These are phyloP conservation scores for Ischnura elegans DNA, from an alignment of 2,888 invertebrate species.

Conservation along the genomic window DNA sequence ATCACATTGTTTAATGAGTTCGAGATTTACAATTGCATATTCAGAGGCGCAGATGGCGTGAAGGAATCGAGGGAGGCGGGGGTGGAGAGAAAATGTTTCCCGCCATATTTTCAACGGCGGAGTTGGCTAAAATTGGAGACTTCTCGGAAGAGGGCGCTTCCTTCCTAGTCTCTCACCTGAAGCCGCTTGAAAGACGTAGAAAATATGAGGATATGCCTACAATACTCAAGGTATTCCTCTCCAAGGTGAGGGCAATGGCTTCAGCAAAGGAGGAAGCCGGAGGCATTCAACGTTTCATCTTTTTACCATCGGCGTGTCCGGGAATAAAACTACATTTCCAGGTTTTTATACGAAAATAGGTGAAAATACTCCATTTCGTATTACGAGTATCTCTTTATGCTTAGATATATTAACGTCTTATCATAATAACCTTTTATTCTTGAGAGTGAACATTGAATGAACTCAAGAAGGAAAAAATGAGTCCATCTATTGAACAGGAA, in stretches of 20 bases:
- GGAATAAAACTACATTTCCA: too few species aligned
- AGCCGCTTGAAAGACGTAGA: neutral
- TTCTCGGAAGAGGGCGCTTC: neutral
- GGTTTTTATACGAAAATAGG: too few species aligned
- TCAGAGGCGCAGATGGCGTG: constrained; percentile 7
- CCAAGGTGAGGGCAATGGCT: neutral
- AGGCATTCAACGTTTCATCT: neutral
- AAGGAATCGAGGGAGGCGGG: neutral
- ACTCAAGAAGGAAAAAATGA: too few species aligned
- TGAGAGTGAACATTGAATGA: too few species aligned
- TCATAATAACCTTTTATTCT: too few species aligned
- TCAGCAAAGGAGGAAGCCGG: neutral
- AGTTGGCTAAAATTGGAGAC: neutral
- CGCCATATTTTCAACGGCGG: neutral
- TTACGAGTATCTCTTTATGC: too few species aligned
- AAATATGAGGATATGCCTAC: neutral
- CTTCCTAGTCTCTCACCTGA: neutral
- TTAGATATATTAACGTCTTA: too few species aligned
- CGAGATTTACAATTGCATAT: constrained; percentile 61
- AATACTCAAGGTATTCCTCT: neutral
- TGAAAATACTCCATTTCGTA: too few species aligned
- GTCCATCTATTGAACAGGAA: too few species aligned
- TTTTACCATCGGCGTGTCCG: neutral
- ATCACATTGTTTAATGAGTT: constrained; percentile 63
- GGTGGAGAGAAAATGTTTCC: neutral